Base-by-base conservation (phyloP, 2,113 vertebrate genomes). In the Pithys albifrons region DNA sequence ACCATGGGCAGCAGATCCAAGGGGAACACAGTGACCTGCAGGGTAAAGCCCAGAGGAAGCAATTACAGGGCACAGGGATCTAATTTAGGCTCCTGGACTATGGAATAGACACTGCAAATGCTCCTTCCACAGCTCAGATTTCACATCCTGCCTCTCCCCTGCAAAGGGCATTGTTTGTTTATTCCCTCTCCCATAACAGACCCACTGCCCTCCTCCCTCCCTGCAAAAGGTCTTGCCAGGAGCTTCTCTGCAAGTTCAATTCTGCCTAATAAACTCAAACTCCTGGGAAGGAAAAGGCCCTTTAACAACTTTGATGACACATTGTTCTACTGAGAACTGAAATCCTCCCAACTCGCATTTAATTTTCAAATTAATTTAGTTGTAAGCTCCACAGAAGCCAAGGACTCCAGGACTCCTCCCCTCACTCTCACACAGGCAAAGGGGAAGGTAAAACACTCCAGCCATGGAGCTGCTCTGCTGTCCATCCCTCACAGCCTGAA, bases 121-220 rank as follows among this genome's bases (percentile, higher is more conserved):
- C 88, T 72, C 65, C 25, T 41, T 27, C 10, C 39, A 14, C 46
- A 6, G 74, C 91, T 94, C 87, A 4, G 66, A 19, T 96, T 93
- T 95, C 94, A 83, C 29, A 83, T 59, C 79, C 91, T 71, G 75
- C 51, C 64, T 88, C 67, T 11, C 51, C 59, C 74, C 88, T 74
- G 85, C 67, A 93, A 90, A 89, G 57, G 88, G 82, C 49, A 46
- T 17, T 31, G 62, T 85, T 95, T 93, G 85, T 94, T 95, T 81
- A 17, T 84, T 59, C 62, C 59, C 33, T 70, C 37, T 55, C 43
- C 69, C 58, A 39, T 9, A 20, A 77, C 67, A 65, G 51, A 51
- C 7, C 45, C 25, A 9, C 14, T 62, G 37, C 15, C 37, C 45
- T 72, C 29, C 45, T 69, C 64, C 75, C 31, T 29, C 35, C 4